phyloP scores from a whole-genome alignment of 1,140 invertebrate genomes.

The Rhopalosiphum maidis region DNA sequence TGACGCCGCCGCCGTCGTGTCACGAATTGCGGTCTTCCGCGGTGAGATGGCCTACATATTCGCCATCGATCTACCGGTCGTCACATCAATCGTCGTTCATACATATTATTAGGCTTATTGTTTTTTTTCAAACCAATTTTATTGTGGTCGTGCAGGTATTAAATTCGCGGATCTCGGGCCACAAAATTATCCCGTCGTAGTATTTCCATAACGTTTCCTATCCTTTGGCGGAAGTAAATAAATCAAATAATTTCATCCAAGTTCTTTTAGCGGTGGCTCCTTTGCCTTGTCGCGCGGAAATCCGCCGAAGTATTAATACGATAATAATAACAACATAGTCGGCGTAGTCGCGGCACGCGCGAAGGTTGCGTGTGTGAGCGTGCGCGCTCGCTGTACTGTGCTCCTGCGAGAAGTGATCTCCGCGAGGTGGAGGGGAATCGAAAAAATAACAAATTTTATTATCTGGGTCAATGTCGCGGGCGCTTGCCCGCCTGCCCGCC shows the following conservation, averaged over 20 bases:
- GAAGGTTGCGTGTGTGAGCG: background rate
- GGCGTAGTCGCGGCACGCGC: background rate
- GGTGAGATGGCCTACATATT: conserved; percentile 37
- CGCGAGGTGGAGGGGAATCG: background rate
- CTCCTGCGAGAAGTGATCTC: background rate
- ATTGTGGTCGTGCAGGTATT: background rate
- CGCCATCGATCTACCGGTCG: background rate
- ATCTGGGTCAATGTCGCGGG: conserved; percentile 43
- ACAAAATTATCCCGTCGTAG: background rate
- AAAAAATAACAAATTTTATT: conserved; percentile 2
- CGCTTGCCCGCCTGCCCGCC: background rate
- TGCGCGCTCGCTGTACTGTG: background rate
- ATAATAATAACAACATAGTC: background rate
- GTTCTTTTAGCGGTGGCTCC: background rate
- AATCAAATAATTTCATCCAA: background rate
- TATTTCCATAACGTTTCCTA: background rate
- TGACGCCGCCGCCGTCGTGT: background rate
- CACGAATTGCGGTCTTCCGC: conserved; percentile 42
- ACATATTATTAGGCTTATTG: too few species aligned
- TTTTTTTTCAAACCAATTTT: background rate
- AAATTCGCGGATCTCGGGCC: too few species aligned
- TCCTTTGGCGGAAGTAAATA: background rate
- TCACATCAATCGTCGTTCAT: background rate
- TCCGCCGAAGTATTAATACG: background rate
- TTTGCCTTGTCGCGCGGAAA: background rate